Evolutionary conservation across 2,797 vertebrate species (phyloP).

Genomic region (Pipistrellus pipistrellus): DNA sequence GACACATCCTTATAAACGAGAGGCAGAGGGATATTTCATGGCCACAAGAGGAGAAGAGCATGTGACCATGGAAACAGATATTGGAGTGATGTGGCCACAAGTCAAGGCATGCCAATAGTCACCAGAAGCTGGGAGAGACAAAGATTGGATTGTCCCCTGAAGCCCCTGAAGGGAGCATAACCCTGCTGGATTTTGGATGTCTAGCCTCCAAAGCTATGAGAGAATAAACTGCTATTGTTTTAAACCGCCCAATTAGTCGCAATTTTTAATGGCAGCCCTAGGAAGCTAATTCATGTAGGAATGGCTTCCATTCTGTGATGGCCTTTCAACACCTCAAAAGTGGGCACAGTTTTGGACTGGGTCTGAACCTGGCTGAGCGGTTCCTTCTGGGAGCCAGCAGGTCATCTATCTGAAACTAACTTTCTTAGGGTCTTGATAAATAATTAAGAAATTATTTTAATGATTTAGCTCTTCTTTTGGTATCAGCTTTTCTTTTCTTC

Average conservation of each 20-base stretch:
- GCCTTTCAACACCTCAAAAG: not conserved
- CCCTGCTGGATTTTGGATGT: not conserved
- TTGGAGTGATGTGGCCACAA: not conserved
- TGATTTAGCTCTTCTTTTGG: not conserved
- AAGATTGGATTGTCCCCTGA: not conserved
- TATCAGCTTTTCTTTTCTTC: constrained; percentile 7
- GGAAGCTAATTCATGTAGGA: not conserved
- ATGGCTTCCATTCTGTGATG: not conserved
- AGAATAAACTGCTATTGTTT: not conserved
- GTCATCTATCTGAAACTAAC: not conserved
- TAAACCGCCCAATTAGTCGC: not conserved
- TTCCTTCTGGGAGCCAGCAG: not conserved
- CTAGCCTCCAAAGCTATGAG: not conserved
- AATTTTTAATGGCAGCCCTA: not conserved
- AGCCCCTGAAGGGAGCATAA: not conserved
- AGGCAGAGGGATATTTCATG: not conserved
- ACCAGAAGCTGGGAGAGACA: not conserved
- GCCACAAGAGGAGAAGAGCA: not conserved
- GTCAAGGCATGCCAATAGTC: not conserved
- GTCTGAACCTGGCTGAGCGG: not conserved
- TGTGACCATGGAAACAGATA: not conserved
- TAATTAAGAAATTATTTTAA: not conserved
- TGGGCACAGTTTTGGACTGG: not conserved
- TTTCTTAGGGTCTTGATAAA: not conserved
- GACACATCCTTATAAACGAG: not conserved